Evolutionary conservation across 2,797 vertebrate species (phyloP).

Genomic region (Phoeniculus purpureus): DNA sequence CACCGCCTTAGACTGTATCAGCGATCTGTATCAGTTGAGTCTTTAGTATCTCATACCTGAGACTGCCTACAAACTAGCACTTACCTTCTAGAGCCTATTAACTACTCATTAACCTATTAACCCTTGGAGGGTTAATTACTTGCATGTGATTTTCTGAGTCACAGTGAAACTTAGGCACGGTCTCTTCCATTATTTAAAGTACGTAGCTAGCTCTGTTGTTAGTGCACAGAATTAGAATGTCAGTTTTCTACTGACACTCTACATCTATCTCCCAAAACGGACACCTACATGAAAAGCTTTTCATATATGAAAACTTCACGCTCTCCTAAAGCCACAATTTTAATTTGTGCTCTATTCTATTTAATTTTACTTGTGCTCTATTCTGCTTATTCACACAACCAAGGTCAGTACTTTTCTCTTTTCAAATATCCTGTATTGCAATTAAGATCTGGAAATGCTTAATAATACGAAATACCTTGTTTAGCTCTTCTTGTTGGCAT

Average conservation of each 20-base stretch:
- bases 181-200: background rate
- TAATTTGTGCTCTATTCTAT: background rate
- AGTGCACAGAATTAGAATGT: background rate
- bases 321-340: background rate
- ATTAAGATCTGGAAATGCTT: background rate
- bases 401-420: background rate
- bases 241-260: background rate
- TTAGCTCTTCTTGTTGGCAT: conserved; percentile 59
- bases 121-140: background rate
- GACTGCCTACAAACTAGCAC: background rate
- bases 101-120: too few relatives aligned
- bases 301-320: background rate
- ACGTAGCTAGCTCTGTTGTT: background rate
- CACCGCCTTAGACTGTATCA: background rate
- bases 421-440: background rate
- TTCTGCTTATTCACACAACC: background rate
- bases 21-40: background rate
- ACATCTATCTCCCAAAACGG: background rate
- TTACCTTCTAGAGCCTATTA: background rate
- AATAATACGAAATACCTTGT: conserved; percentile 68
- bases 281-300: background rate
- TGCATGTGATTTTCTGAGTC: background rate
- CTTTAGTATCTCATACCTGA: background rate
- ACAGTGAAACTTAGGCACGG: background rate
- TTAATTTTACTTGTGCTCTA: background rate